Evolutionary conservation across 2,888 invertebrate species (phyloP).

Genomic region (Oscheius myriophilus): DNA sequence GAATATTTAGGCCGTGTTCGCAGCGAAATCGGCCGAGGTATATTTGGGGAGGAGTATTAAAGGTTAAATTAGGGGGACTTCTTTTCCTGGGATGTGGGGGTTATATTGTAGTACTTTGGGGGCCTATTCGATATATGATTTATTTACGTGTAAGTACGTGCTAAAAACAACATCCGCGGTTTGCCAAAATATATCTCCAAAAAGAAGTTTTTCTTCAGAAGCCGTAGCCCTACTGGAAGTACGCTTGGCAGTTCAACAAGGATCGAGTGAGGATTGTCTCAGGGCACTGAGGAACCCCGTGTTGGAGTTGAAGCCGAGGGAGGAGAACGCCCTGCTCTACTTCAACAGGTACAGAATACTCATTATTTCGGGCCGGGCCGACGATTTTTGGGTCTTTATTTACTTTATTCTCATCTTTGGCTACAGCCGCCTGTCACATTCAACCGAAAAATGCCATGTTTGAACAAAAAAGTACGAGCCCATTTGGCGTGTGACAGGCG

Average conservation of each 20-base stretch:
- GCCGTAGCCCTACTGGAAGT: slow-evolving; percentile 58
- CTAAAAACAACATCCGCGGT: not conserved
- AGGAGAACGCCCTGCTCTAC: slow-evolving; percentile 51
- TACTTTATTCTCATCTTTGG: not conserved
- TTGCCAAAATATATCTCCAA: no score
- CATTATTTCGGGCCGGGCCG: not conserved
- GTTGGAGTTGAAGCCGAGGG: slow-evolving; percentile 37
- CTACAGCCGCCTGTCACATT: not conserved
- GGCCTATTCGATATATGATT: no score
- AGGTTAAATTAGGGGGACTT: no score
- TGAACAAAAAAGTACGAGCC: not conserved
- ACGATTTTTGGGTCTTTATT: not conserved
- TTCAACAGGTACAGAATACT: slow-evolving; percentile 38
- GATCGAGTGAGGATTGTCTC: slow-evolving; percentile 53
- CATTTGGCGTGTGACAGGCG: not conserved
- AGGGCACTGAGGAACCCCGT: slow-evolving; percentile 46
- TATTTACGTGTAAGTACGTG: no score
- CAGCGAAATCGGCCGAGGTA: no score
- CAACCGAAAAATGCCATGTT: not conserved
- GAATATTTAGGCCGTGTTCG: no score
- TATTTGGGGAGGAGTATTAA: no score
- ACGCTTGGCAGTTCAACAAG: slow-evolving; percentile 54
- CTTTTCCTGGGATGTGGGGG: no score
- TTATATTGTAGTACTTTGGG: no score
- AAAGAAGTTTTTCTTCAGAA: slow-evolving; percentile 33